Conservation (phyloP, 2,888 invertebrate genomes). For the Halictus quadricinctus region DNA sequence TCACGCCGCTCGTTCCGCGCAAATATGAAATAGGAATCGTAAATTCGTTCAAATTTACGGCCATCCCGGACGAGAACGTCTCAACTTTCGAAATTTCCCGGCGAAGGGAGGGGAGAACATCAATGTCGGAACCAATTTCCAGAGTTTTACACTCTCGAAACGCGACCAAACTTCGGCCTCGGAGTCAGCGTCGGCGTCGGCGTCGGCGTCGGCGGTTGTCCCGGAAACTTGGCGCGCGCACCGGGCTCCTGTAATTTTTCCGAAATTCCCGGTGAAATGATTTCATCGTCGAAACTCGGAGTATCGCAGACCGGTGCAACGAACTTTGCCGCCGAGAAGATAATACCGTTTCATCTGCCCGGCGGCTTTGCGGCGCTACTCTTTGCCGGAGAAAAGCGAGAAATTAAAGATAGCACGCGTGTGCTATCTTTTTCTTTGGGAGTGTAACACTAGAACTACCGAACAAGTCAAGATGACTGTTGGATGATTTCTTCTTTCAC, state of each 20-base stretch:
- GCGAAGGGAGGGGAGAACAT: constrained; percentile 26
- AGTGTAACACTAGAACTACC: no score
- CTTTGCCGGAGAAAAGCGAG: no score
- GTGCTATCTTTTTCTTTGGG: no score
- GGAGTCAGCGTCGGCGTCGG: neutral
- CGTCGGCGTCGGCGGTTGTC: neutral
- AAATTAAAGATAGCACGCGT: no score
- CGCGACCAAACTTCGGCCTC: constrained; percentile 11
- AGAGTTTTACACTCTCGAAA: constrained; percentile 35
- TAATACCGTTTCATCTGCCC: constrained; percentile 14
- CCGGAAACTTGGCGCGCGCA: constrained; percentile 2
- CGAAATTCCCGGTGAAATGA: constrained; percentile 14
- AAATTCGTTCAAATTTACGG: constrained; percentile 52
- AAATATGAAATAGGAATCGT: constrained; percentile 43
- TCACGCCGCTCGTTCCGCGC: constrained; percentile 30
- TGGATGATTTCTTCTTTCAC: no score
- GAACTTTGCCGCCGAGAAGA: neutral
- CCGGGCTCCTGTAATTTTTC: constrained; percentile 15
- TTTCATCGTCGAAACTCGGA: neutral
- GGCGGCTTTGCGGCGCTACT: neutral
- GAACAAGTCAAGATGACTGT: no score
- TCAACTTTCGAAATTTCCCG: constrained; percentile 28
- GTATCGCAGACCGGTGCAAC: neutral
- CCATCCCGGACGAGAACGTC: constrained; percentile 38
- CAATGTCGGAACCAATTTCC: constrained; percentile 53